These are phyloP conservation scores for Leptinotarsa peninsularis DNA, from an alignment of 2,888 invertebrate genomes.

Conservation along the genomic window DNA sequence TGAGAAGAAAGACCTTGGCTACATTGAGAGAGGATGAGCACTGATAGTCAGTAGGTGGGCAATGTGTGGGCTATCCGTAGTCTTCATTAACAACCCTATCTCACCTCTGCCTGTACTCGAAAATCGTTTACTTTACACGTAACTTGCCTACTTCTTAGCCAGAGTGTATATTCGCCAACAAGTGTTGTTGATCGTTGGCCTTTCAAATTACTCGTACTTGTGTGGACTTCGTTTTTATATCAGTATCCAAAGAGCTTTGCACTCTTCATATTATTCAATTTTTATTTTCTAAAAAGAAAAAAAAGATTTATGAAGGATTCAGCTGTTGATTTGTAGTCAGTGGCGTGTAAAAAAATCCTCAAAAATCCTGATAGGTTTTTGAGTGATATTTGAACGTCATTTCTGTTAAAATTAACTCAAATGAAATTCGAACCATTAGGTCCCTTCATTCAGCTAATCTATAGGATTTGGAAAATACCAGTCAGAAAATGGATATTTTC, in stretches of 20 bases:
- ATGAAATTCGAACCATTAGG: too few relatives aligned
- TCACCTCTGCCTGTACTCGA: slow-evolving; percentile 39
- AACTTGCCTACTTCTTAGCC: slow-evolving; percentile 36
- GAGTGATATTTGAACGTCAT: too few relatives aligned
- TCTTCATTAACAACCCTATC: slow-evolving; percentile 55
- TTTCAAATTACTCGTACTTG: slow-evolving; percentile 11
- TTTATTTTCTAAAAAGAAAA: background rate
- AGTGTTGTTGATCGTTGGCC: slow-evolving; percentile 25
- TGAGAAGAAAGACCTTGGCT: slow-evolving; percentile 25
- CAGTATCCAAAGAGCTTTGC: background rate
- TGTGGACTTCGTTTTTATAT: background rate
- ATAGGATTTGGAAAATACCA: too few relatives aligned
- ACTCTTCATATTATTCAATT: background rate
- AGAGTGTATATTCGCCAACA: slow-evolving; percentile 32
- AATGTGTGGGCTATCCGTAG: slow-evolving; percentile 52
- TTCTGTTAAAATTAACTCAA: too few relatives aligned
- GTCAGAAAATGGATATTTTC: too few relatives aligned
- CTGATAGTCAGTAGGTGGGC: slow-evolving; percentile 57
- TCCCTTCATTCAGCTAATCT: too few relatives aligned
- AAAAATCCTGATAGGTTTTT: too few relatives aligned
- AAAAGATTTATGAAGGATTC: background rate
- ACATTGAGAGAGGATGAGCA: slow-evolving; percentile 48
- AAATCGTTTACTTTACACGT: slow-evolving; percentile 44
- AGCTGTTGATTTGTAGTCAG: background rate
- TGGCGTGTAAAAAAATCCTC: background rate